These are phyloP conservation scores for Silurus aristotelis DNA, from an alignment of 2,797 vertebrate genomes.

Conservation along the genomic window DNA sequence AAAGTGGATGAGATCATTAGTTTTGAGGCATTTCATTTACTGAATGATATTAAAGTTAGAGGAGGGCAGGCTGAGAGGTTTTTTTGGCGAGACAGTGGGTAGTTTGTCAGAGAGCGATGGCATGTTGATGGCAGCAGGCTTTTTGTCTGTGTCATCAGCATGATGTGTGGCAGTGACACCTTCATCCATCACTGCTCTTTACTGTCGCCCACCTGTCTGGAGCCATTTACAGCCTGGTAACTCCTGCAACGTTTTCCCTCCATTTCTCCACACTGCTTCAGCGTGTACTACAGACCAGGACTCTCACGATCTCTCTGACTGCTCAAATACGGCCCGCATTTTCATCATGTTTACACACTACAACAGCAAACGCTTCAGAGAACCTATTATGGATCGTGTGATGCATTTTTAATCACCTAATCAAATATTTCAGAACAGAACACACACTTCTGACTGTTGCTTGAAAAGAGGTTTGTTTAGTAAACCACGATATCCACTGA, in stretches of 20 bases:
- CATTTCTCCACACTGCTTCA: background rate
- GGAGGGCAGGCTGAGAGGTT: background rate
- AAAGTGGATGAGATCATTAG: background rate
- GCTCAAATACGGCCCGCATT: too few species aligned
- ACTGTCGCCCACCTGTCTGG: constrained; percentile 50
- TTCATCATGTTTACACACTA: background rate
- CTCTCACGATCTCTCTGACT: background rate
- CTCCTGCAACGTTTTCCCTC: background rate
- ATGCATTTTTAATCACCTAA: background rate
- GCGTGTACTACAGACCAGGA: background rate
- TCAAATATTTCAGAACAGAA: background rate
- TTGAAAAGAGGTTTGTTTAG: background rate
- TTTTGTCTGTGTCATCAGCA: constrained; percentile 49
- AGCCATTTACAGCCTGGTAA: constrained; percentile 32
- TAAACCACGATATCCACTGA: too few species aligned
- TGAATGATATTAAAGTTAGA: constrained; percentile 3
- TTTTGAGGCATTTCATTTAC: background rate
- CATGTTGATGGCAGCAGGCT: constrained; percentile 31
- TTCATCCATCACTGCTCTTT: constrained; percentile 47
- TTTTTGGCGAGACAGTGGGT: constrained; percentile 9
- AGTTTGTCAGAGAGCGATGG: constrained; percentile 37
- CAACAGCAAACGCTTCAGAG: background rate
- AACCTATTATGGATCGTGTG: background rate
- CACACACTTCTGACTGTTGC: too few species aligned
- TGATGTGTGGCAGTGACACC: constrained; percentile 29